Conservation (phyloP, 2,797 vertebrate genomes). For the Leptatherina wallacei region DNA sequence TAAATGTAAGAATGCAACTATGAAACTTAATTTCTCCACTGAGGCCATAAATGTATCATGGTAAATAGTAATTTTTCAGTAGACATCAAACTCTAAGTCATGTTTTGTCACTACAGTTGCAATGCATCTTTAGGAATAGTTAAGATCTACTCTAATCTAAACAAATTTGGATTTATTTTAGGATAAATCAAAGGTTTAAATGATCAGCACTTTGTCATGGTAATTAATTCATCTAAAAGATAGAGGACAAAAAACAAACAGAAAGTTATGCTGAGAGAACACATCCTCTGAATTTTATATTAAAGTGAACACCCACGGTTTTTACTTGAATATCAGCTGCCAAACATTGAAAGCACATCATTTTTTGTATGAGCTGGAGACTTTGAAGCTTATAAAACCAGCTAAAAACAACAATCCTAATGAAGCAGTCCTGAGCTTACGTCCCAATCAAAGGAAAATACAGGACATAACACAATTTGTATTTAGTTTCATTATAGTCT, state of each 20-base stretch:
- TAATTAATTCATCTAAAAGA: conserved; percentile 5
- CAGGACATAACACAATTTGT: background rate
- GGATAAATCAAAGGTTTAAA: too few species aligned
- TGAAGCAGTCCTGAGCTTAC: conserved; percentile 2
- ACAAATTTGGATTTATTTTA: too few species aligned
- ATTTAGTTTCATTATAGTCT: background rate
- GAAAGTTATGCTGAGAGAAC: background rate
- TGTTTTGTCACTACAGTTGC: too few species aligned
- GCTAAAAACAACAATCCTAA: background rate
- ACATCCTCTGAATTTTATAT: background rate
- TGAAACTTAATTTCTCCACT: too few species aligned
- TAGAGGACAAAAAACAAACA: background rate
- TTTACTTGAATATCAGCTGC: background rate
- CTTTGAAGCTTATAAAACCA: conserved; percentile 7
- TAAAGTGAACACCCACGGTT: background rate
- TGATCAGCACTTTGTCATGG: background rate
- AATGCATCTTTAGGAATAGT: too few species aligned
- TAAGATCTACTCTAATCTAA: too few species aligned
- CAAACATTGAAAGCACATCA: background rate
- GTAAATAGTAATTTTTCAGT: too few species aligned
- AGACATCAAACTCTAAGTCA: too few species aligned
- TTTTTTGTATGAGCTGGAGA: background rate
- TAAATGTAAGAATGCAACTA: too few species aligned
- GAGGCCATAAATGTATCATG: too few species aligned
- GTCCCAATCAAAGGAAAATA: conserved; percentile 2